Percentiles rank a stretch among this genome's conserved stretches.
Evolutionary conservation across 2,888 invertebrate species (phyloP).

Genomic region (Chesias legatella): DNA sequence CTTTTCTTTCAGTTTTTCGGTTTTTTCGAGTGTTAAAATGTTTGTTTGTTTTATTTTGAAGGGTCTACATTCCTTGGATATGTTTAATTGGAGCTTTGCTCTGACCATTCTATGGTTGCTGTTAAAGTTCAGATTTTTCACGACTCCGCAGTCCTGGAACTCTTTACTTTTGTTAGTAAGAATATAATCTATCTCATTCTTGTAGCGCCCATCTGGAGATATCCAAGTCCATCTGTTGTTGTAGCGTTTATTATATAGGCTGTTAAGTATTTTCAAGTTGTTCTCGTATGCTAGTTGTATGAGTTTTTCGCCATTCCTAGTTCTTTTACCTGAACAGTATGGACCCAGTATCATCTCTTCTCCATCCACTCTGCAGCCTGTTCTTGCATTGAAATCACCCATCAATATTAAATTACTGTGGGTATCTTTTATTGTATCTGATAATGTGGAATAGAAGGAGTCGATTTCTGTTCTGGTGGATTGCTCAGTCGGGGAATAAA

Average conservation of each 20-base stretch:
- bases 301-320: constrained; percentile 19
- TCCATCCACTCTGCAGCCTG: constrained; percentile 15
- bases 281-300: background rate
- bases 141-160: too few relatives aligned
- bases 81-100: too few relatives aligned
- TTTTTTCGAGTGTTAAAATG: too few relatives aligned
- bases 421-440: background rate
- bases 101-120: too few relatives aligned
- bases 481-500: constrained; percentile 20
- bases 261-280: background rate
- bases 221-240: background rate
- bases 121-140: too few relatives aligned
- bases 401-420: constrained; percentile 17
- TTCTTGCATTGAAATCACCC: constrained; percentile 22
- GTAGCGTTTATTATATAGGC: background rate
- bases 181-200: constrained; percentile 3
- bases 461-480: constrained; percentile 14
- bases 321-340: constrained; percentile 15
- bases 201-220: background rate
- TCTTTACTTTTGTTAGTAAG: background rate
- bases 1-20: too few relatives aligned
- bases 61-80: background rate
- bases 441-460: constrained; percentile 10
- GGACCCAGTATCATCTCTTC: constrained; percentile 16
- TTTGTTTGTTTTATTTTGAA: too few relatives aligned